phyloP scores from a whole-genome alignment of 2,113 vertebrate species.

The Nothoprocta perdicaria region DNA sequence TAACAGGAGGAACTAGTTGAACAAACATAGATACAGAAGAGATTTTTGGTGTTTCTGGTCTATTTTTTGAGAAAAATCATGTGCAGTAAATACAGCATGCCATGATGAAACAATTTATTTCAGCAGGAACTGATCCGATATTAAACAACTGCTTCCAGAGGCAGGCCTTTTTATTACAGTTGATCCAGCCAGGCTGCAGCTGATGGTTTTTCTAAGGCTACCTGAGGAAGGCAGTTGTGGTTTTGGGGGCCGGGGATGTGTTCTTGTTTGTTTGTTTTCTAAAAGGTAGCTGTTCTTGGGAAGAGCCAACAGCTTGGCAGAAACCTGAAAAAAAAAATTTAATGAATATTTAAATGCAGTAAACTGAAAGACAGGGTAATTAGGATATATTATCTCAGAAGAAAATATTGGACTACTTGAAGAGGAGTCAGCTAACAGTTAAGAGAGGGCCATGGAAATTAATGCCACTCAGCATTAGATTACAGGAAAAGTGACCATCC shows the following conservation, averaged over 20 bases:
- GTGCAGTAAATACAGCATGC: not conserved
- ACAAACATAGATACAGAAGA: not conserved
- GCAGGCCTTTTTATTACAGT: rapidly evolving
- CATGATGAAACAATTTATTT: not conserved
- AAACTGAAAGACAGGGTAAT: not conserved
- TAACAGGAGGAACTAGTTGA: constrained; percentile 26
- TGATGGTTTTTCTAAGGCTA: not conserved
- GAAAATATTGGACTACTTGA: not conserved
- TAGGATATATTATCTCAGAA: not conserved
- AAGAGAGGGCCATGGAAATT: constrained; percentile 17
- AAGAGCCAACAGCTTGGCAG: not conserved
- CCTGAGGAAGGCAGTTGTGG: not conserved
- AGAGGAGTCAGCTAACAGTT: constrained; percentile 49
- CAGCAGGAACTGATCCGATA: not conserved
- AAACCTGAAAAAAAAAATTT: not conserved
- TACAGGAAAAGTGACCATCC: constrained; percentile 48
- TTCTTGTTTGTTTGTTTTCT: not conserved
- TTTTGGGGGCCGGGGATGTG: not conserved
- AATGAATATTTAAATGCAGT: not conserved
- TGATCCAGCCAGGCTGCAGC: not conserved
- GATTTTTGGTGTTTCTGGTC: not conserved
- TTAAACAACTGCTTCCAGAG: not conserved
- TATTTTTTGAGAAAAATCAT: not conserved
- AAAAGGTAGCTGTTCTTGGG: not conserved
- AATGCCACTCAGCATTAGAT: constrained; percentile 58